These are phyloP conservation scores for Sarcophaga caerulescens DNA, from an alignment of 2,888 invertebrate species.

Conservation along the genomic window DNA sequence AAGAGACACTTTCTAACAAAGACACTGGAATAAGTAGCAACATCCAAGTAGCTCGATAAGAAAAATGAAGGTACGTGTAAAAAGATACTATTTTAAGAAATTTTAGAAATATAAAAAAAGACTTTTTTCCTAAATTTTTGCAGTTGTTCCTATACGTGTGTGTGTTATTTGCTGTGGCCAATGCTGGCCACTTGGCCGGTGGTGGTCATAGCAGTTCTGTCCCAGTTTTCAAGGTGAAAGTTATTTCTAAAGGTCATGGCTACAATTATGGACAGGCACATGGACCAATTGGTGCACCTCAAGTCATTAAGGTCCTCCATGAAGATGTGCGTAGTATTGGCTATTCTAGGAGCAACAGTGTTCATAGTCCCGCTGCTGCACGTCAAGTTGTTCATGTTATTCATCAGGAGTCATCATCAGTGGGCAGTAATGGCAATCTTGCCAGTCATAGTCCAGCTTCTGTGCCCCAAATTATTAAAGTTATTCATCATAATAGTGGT, in stretches of 20 bases:
- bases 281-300: conserved; percentile 65
- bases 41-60: conserved; percentile 16
- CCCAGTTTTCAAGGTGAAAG: conserved; percentile 48
- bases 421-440: conserved; percentile 20
- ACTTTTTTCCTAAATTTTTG: conserved; percentile 9
- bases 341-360: not conserved
- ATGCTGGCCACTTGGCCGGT: conserved; percentile 37
- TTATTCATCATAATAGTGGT: conserved; percentile 61
- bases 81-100: not conserved
- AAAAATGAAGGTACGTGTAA: conserved; percentile 62
- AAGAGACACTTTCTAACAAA: conserved; percentile 24
- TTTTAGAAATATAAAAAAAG: not conserved
- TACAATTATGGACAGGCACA: conserved; percentile 46
- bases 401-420: conserved; percentile 59
- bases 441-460: conserved; percentile 13
- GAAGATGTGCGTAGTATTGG: conserved; percentile 13
- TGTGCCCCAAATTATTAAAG: conserved; percentile 72
- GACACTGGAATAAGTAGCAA: conserved; percentile 32
- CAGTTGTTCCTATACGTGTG: conserved; percentile 62
- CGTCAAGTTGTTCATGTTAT: conserved; percentile 73
- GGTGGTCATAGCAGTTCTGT: not conserved
- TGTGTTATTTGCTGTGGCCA: conserved; percentile 51
- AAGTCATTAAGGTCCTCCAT: conserved; percentile 71
- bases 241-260: conserved; percentile 36
- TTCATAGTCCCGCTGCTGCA: conserved; percentile 25